Percentiles rank a stretch among this genome's conserved stretches.
These are phyloP conservation scores for Solea senegalensis DNA, from an alignment of 2,113 vertebrate genomes.

Conservation along the genomic window DNA sequence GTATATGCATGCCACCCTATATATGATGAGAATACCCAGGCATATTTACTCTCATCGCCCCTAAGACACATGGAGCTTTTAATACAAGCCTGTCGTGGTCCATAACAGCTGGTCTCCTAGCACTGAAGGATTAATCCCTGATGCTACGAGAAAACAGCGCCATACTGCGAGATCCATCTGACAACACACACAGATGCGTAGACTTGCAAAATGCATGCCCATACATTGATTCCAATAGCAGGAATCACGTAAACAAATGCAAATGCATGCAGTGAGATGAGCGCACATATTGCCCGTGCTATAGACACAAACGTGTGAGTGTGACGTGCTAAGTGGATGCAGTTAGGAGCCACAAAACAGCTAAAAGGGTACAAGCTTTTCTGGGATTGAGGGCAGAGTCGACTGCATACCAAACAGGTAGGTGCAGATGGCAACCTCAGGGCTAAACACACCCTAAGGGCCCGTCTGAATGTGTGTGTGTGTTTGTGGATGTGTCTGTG, in stretches of 20 bases:
- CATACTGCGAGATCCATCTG: slow-evolving; percentile 14
- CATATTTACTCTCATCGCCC: slow-evolving; percentile 23
- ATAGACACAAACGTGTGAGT: neutral
- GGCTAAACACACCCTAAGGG: slow-evolving; percentile 68
- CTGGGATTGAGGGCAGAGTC: slow-evolving; percentile 43
- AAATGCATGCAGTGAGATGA: neutral
- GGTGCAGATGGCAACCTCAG: slow-evolving; percentile 72
- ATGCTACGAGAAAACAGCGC: slow-evolving; percentile 27
- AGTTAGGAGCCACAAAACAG: slow-evolving; percentile 34
- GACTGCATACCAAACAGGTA: slow-evolving; percentile 70
- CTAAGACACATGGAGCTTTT: slow-evolving; percentile 30
- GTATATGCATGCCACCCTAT: too few relatives aligned
- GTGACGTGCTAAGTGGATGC: slow-evolving; percentile 18
- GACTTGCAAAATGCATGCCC: neutral
- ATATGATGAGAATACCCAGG: neutral
- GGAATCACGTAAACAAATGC: slow-evolving; percentile 6
- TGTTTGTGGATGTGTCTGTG: slow-evolving; percentile 22
- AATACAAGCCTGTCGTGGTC: slow-evolving; percentile 1
- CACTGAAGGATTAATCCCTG: slow-evolving; percentile 36
- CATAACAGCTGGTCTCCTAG: slow-evolving; percentile 39
- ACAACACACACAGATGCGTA: neutral
- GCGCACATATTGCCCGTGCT: neutral
- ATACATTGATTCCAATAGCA: neutral
- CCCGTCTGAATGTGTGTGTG: slow-evolving; percentile 9
- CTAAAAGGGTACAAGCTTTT: slow-evolving; percentile 31